Conservation (phyloP, 2,797 vertebrate species). For the Sciaenops ocellatus region DNA sequence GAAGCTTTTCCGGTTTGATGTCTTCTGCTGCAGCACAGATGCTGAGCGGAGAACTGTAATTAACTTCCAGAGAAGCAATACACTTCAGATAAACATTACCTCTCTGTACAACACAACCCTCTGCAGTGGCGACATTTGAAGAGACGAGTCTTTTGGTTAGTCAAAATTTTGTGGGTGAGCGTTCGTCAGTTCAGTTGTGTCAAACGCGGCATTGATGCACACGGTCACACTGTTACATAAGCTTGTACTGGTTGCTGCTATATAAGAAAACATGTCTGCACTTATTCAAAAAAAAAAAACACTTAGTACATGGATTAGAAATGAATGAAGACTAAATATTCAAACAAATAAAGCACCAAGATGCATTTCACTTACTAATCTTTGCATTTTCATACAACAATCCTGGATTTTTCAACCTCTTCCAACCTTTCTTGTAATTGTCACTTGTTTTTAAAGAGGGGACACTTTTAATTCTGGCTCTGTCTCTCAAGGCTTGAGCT, state of each 20-base stretch:
- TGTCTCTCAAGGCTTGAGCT: constrained; percentile 4
- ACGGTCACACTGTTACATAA: neutral
- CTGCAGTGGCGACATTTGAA: neutral
- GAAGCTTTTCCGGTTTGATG: constrained; percentile 36
- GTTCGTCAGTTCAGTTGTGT: neutral
- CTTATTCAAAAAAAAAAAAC: constrained; percentile 21
- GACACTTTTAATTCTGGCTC: constrained; percentile 2
- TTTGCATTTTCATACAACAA: constrained; percentile 31
- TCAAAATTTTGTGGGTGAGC: neutral
- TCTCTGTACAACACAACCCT: neutral
- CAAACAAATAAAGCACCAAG: constrained; percentile 21
- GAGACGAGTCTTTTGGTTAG: neutral
- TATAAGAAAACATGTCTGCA: neutral
- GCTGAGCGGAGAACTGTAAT: constrained; percentile 31
- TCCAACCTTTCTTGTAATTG: neutral
- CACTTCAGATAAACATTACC: constrained; percentile 26
- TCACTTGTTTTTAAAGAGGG: constrained; percentile 19
- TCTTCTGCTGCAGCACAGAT: constrained; percentile 35
- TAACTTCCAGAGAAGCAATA: constrained; percentile 25
- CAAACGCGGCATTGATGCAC: neutral
- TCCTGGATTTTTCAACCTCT: constrained; percentile 22
- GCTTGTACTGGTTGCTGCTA: neutral
- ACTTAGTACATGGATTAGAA: neutral
- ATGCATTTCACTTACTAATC: constrained; percentile 31
- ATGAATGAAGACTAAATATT: neutral